Percentiles rank a stretch among this genome's conserved stretches.
These are phyloP conservation scores for Falco columbarius DNA, from an alignment of 2,797 vertebrate genomes.

Conservation along the genomic window DNA sequence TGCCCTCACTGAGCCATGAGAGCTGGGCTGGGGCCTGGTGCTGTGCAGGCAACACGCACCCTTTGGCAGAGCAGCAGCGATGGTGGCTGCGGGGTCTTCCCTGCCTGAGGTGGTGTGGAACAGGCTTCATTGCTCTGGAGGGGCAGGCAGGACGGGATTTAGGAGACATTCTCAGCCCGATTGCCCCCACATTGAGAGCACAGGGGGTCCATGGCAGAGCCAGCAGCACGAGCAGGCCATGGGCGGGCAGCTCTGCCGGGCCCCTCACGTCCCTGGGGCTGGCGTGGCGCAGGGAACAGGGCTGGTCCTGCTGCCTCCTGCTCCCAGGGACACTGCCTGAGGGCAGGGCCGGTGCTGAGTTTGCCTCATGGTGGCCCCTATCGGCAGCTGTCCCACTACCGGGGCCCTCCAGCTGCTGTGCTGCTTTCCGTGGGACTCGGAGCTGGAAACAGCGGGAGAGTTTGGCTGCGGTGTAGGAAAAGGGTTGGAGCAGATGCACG, in stretches of 20 bases:
- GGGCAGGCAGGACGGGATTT: background rate
- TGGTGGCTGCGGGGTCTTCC: background rate
- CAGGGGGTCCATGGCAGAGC: background rate
- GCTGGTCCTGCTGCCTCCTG: background rate
- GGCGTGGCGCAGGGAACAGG: background rate
- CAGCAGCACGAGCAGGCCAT: background rate
- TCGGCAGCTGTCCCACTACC: rapidly evolving
- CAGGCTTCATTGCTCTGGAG: background rate
- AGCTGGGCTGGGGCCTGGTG: background rate
- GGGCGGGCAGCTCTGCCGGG: background rate
- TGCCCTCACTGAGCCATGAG: rapidly evolving
- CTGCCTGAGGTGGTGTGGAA: rapidly evolving
- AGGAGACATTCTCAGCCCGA: rapidly evolving
- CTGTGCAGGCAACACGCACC: rapidly evolving
- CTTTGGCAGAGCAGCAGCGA: background rate
- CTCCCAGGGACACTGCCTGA: rapidly evolving
- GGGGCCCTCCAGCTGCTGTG: background rate
- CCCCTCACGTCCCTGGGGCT: background rate
- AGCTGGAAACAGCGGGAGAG: background rate
- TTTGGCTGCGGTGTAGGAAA: background rate
- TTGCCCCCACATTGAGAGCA: background rate
- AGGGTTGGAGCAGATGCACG: background rate
- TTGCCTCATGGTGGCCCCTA: rapidly evolving
- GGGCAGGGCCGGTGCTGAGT: background rate
- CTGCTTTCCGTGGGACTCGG: background rate